A percentile compares a stretch with the other conserved stretches of the same genome.
Evolutionary conservation across 1,140 invertebrate species (phyloP).

Genomic region (Papilio polyxenes): DNA sequence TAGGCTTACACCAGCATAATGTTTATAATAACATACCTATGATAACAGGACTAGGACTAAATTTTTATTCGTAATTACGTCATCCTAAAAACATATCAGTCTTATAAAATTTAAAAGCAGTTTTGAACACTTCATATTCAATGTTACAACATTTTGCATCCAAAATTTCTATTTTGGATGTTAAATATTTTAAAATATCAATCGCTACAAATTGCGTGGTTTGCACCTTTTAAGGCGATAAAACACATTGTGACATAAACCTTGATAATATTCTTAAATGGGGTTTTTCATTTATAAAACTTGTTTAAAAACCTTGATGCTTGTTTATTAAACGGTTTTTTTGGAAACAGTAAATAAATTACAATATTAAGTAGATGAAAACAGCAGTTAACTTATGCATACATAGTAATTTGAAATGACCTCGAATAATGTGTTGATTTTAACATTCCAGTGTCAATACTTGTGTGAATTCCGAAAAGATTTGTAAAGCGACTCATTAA

Average conservation of each 20-base stretch:
- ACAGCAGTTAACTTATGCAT: background rate
- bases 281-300: slow-evolving; percentile 16
- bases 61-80: background rate
- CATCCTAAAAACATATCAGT: background rate
- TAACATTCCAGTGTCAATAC: background rate
- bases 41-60: too few species aligned
- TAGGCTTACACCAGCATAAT: background rate
- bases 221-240: background rate
- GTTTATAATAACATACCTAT: background rate
- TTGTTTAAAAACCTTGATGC: slow-evolving; percentile 13
- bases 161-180: slow-evolving; percentile 11
- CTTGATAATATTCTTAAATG: slow-evolving; percentile 23
- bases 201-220: background rate
- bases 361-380: slow-evolving; percentile 21
- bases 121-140: background rate
- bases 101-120: background rate
- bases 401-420: slow-evolving; percentile 3
- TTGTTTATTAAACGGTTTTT: background rate
- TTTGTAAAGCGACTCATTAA: background rate
- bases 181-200: slow-evolving; percentile 19
- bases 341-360: slow-evolving; percentile 11
- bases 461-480: background rate
- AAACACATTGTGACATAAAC: background rate
- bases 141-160: background rate
- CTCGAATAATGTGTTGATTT: slow-evolving; percentile 8